A percentile compares a stretch with the other conserved stretches of the same genome.
Evolutionary conservation across 2,888 invertebrate species (phyloP).

Genomic region (Caenorhabditis uteleia): DNA sequence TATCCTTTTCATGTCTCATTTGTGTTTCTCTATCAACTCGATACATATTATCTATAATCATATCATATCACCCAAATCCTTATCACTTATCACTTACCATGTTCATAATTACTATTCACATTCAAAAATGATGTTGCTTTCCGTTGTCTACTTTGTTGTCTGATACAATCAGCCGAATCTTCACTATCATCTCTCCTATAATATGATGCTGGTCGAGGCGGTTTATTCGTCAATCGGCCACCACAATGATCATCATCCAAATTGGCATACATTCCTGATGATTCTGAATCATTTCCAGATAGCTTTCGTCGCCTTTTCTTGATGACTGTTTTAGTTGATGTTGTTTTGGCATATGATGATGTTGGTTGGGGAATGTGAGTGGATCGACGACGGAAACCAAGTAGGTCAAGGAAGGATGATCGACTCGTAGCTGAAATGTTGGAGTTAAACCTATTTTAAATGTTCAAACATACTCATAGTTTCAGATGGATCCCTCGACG

Average conservation of each 20-base stretch:
- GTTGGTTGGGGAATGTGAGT: slow-evolving; percentile 32
- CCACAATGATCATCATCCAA: slow-evolving; percentile 23
- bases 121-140: slow-evolving; percentile 41
- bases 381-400: slow-evolving; percentile 45
- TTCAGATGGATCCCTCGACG: slow-evolving; percentile 62
- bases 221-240: slow-evolving; percentile 28
- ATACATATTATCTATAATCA: too few species aligned
- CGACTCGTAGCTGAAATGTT: slow-evolving; percentile 63
- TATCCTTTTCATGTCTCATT: slow-evolving; percentile 18
- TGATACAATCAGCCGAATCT: slow-evolving; percentile 43
- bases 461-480: slow-evolving; percentile 57
- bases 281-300: slow-evolving; percentile 41
- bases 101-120: slow-evolving; percentile 9
- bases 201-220: slow-evolving; percentile 44
- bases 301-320: slow-evolving; percentile 31
- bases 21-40: slow-evolving; percentile 44
- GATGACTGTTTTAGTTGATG: slow-evolving; percentile 11
- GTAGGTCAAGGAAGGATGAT: slow-evolving; percentile 63
- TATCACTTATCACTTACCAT: background rate
- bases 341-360: slow-evolving; percentile 15
- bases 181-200: slow-evolving; percentile 49
- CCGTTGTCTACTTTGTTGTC: slow-evolving; percentile 26
- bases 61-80: background rate
- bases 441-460: too few species aligned
- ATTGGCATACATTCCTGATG: slow-evolving; percentile 34